These are phyloP conservation scores for Bucorvus abyssinicus DNA, from an alignment of 2,797 vertebrate species.

Conservation along the genomic window DNA sequence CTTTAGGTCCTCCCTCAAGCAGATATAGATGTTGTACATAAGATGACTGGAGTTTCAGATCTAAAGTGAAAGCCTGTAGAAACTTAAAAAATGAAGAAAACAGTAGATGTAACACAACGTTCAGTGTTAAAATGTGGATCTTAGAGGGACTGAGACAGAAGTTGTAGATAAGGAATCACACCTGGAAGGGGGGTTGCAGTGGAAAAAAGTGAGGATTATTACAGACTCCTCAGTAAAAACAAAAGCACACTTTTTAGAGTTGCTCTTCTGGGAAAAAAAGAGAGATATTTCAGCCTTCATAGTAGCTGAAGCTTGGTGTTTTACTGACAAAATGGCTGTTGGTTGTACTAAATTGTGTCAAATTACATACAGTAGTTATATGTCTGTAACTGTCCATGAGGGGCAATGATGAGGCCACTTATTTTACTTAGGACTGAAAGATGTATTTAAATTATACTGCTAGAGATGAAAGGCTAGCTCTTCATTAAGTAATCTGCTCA, in stretches of 20 bases:
- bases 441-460: slow-evolving; percentile 44
- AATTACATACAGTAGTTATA: neutral
- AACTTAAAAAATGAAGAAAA: neutral
- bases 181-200: neutral
- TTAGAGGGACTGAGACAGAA: neutral
- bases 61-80: neutral
- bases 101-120: neutral
- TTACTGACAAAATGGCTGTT: neutral
- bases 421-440: slow-evolving; percentile 42
- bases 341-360: neutral
- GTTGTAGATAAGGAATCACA: neutral
- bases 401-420: slow-evolving; percentile 30
- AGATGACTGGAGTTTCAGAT: neutral
- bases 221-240: neutral
- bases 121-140: neutral
- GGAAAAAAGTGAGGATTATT: neutral
- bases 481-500: slow-evolving; percentile 58
- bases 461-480: slow-evolving; percentile 17
- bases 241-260: neutral
- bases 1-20: neutral
- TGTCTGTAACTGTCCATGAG: neutral
- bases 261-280: neutral
- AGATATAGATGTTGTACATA: neutral
- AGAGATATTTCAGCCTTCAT: neutral
- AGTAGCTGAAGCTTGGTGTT: neutral